Base-by-base conservation (phyloP, 2,113 vertebrate genomes). In the Lasiurus borealis region DNA sequence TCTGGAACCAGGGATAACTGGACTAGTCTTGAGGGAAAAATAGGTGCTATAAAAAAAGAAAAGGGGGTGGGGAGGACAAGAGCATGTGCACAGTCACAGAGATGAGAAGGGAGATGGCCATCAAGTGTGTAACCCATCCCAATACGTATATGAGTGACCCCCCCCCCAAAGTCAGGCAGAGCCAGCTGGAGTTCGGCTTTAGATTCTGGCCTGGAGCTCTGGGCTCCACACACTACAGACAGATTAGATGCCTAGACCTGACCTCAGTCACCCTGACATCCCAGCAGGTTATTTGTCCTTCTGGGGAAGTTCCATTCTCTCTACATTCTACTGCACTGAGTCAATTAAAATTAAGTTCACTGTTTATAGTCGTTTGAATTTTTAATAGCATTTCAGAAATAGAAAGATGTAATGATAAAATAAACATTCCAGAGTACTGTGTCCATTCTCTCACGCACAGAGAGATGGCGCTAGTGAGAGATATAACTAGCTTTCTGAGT, bases 361-460 rank as follows among this genome's bases (percentile, higher is more conserved):
- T 69, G 1, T 88, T 50, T 29, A 57, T 0, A 81, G 83, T 44
- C 59, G 57, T 71, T 85, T 59, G 64, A 76, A 44, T 54, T 80
- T 13, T 95, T 84, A 88, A 85, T 6, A 81, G 31, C 2, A 34
- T 62, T 44, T 87, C 21, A 76, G 66, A 73, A 62, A 50, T 14
- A 64, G 25, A 64, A 84, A 95, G 96, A 88, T 68, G 3, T 7
- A 76, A 59, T 36, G 15, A 68, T 68, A 25, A 62, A 62, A 68
- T 64, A 76, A 94, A 19, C 10, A 54, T 48, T 14, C 40, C 36
- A n/a, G 59, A 83, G 48, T 64, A 16, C 23, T 34, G 6, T 31
- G 34, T 69, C 75, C 11, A 7, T 44, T 76, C 34, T 46, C 2
- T 44, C n/a, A 68, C 10, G 10, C 34, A 25, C 11, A 64, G 57